Evolutionary conservation across 2,888 invertebrate genomes (phyloP).

Genomic region (Apoda limacodes): DNA sequence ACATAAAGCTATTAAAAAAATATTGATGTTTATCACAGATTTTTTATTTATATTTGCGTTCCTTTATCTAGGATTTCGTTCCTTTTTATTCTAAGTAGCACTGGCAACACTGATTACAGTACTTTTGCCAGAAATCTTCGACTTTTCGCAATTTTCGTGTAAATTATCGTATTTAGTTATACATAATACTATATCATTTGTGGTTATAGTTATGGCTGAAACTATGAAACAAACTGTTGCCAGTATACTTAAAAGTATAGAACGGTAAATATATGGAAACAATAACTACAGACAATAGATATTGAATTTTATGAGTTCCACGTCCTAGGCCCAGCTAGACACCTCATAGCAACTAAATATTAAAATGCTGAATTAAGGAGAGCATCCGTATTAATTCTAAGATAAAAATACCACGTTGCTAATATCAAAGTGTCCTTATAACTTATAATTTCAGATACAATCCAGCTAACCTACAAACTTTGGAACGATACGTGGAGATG

Average conservation of each 20-base stretch:
- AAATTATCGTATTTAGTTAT: too few species aligned
- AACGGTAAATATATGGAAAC: conserved; percentile 74
- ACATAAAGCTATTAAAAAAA: too few species aligned
- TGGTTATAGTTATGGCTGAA: conserved; percentile 78
- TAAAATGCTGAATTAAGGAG: background rate
- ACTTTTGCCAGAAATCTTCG: too few species aligned
- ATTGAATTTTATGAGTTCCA: background rate
- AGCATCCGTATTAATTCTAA: background rate
- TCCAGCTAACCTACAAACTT: conserved; percentile 90
- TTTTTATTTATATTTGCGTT: too few species aligned
- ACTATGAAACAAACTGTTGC: conserved; percentile 89
- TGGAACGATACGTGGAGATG: conserved; percentile 93
- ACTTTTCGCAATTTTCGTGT: too few species aligned
- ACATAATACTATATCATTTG: too few species aligned
- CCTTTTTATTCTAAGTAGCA: too few species aligned
- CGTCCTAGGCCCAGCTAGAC: background rate
- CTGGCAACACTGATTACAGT: too few species aligned
- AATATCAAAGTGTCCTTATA: conserved; percentile 8
- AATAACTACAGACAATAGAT: background rate
- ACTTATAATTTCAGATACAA: conserved; percentile 80
- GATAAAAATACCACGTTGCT: background rate
- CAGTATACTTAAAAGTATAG: conserved; percentile 90
- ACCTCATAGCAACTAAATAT: background rate
- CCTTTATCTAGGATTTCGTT: too few species aligned
- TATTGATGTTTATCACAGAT: too few species aligned